phyloP scores from a whole-genome alignment of 2,113 vertebrate genomes.

The Platycercus adscitus region DNA sequence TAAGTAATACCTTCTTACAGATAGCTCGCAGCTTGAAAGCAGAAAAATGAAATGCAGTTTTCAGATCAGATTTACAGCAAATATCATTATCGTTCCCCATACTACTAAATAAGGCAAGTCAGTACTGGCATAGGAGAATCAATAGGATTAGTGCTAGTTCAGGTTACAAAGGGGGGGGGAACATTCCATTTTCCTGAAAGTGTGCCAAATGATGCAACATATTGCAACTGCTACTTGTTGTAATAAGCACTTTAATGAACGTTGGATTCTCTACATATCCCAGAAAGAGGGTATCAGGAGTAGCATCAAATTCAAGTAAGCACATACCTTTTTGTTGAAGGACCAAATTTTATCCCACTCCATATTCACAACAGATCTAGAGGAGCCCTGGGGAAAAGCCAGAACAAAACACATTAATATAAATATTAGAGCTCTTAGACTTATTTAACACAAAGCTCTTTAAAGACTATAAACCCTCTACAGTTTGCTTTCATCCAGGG shows the following conservation, averaged over 20 bases:
- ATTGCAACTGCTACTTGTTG: constrained; percentile 48
- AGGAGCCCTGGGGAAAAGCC: constrained; percentile 84
- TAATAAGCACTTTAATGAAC: constrained; percentile 55
- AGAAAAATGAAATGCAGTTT: constrained; percentile 98
- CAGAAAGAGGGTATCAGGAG: not conserved
- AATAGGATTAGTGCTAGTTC: constrained; percentile 42
- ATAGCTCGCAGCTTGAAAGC: constrained; percentile 99
- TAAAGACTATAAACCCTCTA: not conserved
- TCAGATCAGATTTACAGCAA: constrained; percentile 83
- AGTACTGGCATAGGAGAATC: constrained; percentile 44
- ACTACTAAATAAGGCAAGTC: constrained; percentile 57
- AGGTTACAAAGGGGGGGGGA: constrained; percentile 37
- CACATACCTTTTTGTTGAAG: constrained; percentile 96
- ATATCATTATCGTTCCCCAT: constrained; percentile 39
- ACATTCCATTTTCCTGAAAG: constrained; percentile 82
- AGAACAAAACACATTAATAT: not conserved
- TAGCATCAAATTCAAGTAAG: not conserved
- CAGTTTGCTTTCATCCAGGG: not conserved
- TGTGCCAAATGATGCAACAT: constrained; percentile 59
- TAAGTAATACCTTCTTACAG: constrained; percentile 98
- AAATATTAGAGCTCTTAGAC: not conserved
- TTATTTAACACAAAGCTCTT: not conserved
- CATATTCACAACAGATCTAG: constrained; percentile 98
- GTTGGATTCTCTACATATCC: not conserved
- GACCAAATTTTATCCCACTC: constrained; percentile 99